These are phyloP conservation scores for Aspiorhynchus laticeps DNA, from an alignment of 2,113 vertebrate genomes.

Conservation along the genomic window DNA sequence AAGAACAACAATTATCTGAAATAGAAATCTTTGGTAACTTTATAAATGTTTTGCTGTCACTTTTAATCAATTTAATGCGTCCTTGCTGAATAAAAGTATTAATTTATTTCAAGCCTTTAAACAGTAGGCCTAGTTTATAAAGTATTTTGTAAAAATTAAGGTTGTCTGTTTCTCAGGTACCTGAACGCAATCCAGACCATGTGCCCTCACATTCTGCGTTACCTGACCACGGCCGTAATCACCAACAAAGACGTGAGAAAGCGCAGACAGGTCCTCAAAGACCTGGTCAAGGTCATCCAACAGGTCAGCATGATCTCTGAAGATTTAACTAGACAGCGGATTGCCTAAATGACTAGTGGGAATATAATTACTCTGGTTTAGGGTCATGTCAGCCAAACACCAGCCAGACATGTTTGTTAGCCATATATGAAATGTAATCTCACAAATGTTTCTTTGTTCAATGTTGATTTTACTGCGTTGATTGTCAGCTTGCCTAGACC, in stretches of 20 bases:
- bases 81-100: neutral
- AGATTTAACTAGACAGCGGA: neutral
- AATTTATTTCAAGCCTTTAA: neutral
- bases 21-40: neutral
- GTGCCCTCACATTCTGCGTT: slow-evolving; percentile 97
- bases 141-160: neutral
- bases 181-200: slow-evolving; percentile 98
- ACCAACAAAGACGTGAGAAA: slow-evolving; percentile 97
- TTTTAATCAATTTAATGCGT: neutral
- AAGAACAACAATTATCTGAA: too few species aligned
- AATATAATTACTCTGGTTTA: neutral
- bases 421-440: too few species aligned
- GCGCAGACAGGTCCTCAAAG: slow-evolving; percentile 93
- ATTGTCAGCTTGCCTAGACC: neutral
- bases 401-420: too few species aligned
- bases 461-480: neutral
- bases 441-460: neutral
- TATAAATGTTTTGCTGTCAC: neutral
- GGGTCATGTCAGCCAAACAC: too few species aligned
- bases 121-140: neutral
- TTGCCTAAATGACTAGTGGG: neutral
- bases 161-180: slow-evolving; percentile 77
- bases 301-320: slow-evolving; percentile 76
- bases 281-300: slow-evolving; percentile 96
- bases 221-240: slow-evolving; percentile 95